Base-by-base conservation (phyloP, 1,140 invertebrate genomes). In the Phymastichus coffea region DNA sequence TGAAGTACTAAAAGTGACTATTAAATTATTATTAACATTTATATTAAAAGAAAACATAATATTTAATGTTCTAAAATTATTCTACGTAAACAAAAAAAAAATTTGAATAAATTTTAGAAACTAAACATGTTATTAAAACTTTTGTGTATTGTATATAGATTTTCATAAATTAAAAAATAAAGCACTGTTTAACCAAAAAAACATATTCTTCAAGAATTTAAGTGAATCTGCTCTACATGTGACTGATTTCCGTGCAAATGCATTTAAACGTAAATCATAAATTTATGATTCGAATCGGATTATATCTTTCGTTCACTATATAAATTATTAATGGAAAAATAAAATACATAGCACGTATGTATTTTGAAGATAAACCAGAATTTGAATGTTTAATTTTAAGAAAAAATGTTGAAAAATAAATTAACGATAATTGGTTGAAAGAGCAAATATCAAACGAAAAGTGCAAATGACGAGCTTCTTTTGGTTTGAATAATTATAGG, bases 391-490 rank as follows among this genome's bases (percentile, higher is more conserved):
- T n/a, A n/a, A n/a, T n/a, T n/a, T n/a, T n/a, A n/a, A n/a, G n/a
- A n/a, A n/a, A n/a, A n/a, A n/a, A n/a, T n/a, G n/a, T n/a, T n/a
- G n/a, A n/a, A n/a, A n/a, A n/a, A n/a, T n/a, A n/a, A n/a, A n/a
- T n/a, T n/a, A n/a, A n/a, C n/a, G n/a, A n/a, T n/a, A n/a, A n/a
- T n/a, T n/a, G n/a, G n/a, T n/a, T n/a, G n/a, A 49, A 48, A 23
- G 52, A 55, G 52, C 52, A 19, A 33, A 48, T 48, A 48, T 49
- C 60, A 62, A 37, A 70, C 59, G 57, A 63, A 66, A 44, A 40
- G 44, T 44, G 28, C 2, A n/a, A 23, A 4, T 37, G 26, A 14
- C 9, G 48, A 35, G n/a, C n/a, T n/a, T n/a, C n/a, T n/a, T n/a
- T n/a, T n/a, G n/a, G n/a, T n/a, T n/a, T n/a, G n/a, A n/a, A n/a